Percentiles rank a stretch among this genome's conserved stretches.
phyloP scores from a whole-genome alignment of 2,797 vertebrate species.

The Sebastes nivosus region DNA sequence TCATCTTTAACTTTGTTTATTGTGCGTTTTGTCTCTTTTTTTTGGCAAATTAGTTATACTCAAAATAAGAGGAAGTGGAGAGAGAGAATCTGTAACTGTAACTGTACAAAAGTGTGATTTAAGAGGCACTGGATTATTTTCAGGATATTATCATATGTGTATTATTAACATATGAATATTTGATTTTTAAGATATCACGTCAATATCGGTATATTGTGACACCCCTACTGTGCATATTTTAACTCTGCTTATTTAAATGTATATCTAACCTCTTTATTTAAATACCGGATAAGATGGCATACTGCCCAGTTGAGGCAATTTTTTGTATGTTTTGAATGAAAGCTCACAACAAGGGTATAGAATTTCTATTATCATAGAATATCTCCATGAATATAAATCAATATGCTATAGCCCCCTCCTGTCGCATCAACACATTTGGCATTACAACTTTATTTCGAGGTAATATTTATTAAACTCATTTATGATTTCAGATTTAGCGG shows the following conservation, averaged over 20 bases:
- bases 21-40: not conserved
- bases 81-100: rapidly evolving
- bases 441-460: too few species aligned
- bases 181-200: too few species aligned
- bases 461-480: not conserved
- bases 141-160: not conserved
- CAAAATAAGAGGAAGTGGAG: not conserved
- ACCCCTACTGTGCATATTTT: not conserved
- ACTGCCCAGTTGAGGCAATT: not conserved
- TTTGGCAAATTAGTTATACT: not conserved
- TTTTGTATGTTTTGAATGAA: not conserved
- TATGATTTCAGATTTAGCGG: not conserved
- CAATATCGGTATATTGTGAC: not conserved
- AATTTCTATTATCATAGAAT: not conserved
- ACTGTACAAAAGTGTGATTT: not conserved
- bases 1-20: not conserved
- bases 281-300: not conserved
- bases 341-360: not conserved
- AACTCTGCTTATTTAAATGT: not conserved
- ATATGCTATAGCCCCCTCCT: not conserved
- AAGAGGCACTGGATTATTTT: not conserved
- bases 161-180: not conserved
- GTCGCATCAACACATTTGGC: not conserved
- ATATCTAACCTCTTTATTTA: not conserved
- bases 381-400: not conserved